Evolutionary conservation across 2,888 invertebrate species (phyloP).

Genomic region (Eurois occulta): DNA sequence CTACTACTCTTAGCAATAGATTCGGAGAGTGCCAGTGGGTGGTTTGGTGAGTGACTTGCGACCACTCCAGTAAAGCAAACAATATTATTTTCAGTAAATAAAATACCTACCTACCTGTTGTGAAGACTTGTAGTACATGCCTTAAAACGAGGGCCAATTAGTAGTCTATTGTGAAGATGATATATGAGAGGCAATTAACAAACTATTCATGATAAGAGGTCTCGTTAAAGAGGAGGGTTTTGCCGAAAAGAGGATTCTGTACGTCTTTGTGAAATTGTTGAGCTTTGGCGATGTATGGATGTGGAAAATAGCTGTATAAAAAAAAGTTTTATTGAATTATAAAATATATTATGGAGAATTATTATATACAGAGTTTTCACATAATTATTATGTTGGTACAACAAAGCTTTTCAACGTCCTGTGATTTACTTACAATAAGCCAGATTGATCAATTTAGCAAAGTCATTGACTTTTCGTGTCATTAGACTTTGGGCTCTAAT

Average conservation of each 20-base stretch:
- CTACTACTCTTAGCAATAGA: not conserved
- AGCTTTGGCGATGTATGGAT: not conserved
- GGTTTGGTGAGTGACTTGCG: no score
- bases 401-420: not conserved
- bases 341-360: not conserved
- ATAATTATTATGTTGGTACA: not conserved
- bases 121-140: not conserved
- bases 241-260: not conserved
- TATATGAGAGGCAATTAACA: slow-evolving; percentile 43
- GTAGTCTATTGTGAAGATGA: slow-evolving; percentile 30
- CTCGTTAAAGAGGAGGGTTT: not conserved
- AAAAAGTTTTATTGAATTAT: not conserved
- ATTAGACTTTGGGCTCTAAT: no score
- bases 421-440: not conserved
- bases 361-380: not conserved
- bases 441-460: not conserved
- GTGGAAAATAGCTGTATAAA: not conserved
- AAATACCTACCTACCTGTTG: slow-evolving; percentile 2
- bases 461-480: not conserved
- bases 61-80: not conserved
- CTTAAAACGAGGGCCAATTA: slow-evolving; percentile 42
- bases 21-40: not conserved
- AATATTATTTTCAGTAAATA: not conserved
- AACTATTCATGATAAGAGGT: slow-evolving; percentile 40
- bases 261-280: not conserved